Percentiles rank a stretch among this genome's conserved stretches.
These are phyloP conservation scores for Peromyscus californicus DNA, from an alignment of 2,113 vertebrate species.

Conservation along the genomic window DNA sequence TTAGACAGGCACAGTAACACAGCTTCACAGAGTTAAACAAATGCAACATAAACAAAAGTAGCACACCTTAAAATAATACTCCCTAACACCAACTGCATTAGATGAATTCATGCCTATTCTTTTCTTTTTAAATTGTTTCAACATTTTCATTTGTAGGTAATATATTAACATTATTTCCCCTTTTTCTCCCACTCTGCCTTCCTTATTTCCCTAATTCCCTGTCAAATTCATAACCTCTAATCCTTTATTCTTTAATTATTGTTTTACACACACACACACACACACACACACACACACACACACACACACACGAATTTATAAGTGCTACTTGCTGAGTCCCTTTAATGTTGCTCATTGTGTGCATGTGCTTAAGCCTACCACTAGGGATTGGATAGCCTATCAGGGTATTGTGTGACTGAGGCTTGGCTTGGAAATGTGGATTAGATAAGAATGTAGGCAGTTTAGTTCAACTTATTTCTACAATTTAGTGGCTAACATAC, in stretches of 20 bases:
- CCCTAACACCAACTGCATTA: background rate
- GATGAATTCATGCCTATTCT: background rate
- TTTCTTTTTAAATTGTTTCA: conserved; percentile 15
- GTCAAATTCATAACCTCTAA: background rate
- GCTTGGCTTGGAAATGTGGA: background rate
- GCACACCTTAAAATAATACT: no score
- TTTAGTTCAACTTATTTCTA: background rate
- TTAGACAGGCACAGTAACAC: no score
- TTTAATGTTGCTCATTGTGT: background rate
- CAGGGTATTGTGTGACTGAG: background rate
- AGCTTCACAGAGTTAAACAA: no score
- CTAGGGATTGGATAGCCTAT: background rate
- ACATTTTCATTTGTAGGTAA: background rate
- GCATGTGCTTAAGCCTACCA: background rate
- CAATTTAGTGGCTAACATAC: background rate
- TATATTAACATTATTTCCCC: background rate
- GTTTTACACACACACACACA: background rate
- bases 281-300: background rate
- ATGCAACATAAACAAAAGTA: no score
- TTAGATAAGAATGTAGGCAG: background rate
- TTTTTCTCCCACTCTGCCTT: background rate
- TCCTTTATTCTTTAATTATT: background rate
- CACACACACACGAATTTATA: background rate
- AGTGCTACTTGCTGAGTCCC: background rate
- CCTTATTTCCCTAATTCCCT: background rate